Evolutionary conservation across 1,140 invertebrate species (phyloP).

Genomic region (Periplaneta americana): DNA sequence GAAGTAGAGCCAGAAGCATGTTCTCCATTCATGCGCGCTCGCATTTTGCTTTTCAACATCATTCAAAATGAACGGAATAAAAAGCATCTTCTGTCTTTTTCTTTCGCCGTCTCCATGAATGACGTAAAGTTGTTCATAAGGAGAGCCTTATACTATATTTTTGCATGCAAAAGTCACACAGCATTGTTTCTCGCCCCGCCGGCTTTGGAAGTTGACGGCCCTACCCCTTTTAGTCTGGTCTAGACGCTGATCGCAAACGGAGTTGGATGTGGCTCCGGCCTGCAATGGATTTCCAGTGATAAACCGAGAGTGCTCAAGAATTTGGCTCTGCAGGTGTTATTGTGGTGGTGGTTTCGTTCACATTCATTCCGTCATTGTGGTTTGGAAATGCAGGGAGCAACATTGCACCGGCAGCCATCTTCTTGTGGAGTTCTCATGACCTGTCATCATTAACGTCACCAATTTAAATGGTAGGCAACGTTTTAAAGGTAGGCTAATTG

Average conservation of each 20-base stretch:
- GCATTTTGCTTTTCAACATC: slow-evolving; percentile 1
- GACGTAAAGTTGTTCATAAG: slow-evolving; percentile 8
- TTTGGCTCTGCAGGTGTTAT: background rate
- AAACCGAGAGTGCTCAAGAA: background rate
- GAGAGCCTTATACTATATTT: slow-evolving; percentile 9
- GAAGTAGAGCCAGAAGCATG: background rate
- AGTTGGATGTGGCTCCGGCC: background rate
- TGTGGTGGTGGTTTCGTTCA: background rate
- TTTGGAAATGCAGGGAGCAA: background rate
- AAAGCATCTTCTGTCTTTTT: slow-evolving; percentile 9
- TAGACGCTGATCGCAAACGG: background rate
- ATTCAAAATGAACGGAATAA: slow-evolving; percentile 11
- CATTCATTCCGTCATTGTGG: background rate
- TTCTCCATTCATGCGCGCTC: background rate
- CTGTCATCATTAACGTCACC: background rate
- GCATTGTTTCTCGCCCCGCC: background rate
- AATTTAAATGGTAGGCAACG: too few relatives aligned
- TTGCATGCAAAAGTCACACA: slow-evolving; percentile 12
- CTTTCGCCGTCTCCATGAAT: slow-evolving; percentile 1
- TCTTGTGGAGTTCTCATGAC: background rate
- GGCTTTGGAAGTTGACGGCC: background rate
- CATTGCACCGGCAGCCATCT: background rate
- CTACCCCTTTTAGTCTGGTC: background rate
- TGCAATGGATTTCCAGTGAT: background rate
- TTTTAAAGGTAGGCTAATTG: too few relatives aligned